Conservation (phyloP, 2,797 vertebrate genomes). For the Melopsittacus undulatus region DNA sequence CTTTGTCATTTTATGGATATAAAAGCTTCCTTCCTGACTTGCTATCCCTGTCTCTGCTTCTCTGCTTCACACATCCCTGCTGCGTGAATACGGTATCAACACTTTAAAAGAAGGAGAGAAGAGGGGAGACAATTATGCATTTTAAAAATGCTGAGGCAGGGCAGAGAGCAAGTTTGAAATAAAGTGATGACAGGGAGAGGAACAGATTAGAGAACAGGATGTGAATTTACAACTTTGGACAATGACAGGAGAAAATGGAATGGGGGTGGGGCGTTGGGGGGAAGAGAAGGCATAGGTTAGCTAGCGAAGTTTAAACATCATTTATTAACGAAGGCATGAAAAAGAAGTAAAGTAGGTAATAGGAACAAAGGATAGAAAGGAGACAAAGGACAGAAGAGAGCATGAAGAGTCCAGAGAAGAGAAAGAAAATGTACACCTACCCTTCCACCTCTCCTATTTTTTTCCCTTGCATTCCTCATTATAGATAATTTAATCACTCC, state of each 20-base stretch:
- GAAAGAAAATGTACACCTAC: neutral
- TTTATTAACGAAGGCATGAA: neutral
- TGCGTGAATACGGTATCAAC: neutral
- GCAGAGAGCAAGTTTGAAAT: neutral
- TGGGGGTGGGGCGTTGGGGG: too few species aligned
- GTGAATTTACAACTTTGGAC: conserved; percentile 22
- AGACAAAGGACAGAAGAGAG: neutral
- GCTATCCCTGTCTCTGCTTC: neutral
- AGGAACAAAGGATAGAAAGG: neutral
- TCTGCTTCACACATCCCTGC: neutral
- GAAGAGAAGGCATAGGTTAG: neutral
- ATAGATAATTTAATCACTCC: neutral
- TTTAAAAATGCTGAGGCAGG: conserved; percentile 1
- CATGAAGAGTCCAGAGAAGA: neutral
- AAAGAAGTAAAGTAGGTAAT: neutral
- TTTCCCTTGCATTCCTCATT: neutral
- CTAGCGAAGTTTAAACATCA: neutral
- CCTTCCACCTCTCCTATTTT: neutral
- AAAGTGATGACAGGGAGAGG: neutral
- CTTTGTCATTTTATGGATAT: neutral
- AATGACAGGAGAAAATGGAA: neutral
- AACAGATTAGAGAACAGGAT: conserved; percentile 4
- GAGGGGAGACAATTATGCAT: neutral
- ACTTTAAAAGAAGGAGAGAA: neutral
- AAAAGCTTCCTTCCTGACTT: neutral